Base-by-base conservation (phyloP, 2,113 vertebrate species). In the Epinephelus lanceolatus region DNA sequence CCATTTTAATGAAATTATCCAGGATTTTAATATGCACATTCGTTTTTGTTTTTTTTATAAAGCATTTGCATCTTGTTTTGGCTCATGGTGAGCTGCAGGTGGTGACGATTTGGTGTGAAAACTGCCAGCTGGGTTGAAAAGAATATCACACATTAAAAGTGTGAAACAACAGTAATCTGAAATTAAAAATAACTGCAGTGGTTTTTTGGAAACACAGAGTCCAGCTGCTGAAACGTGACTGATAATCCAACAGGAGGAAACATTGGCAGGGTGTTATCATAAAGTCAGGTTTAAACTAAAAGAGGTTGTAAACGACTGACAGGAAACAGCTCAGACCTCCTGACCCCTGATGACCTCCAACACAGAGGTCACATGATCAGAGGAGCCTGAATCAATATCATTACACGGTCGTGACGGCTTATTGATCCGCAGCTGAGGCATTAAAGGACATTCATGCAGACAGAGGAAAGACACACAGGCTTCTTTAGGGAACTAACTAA, bases 1-100 rank as follows among this genome's bases (percentile, higher is more conserved):
- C 21, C 74, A 66, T 78, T 82, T 67, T 61, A 71, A 81, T 71
- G 62, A 78, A 65, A 88, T 70, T 30, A 83, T 60, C 42, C 51
- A 12, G 13, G 21, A n/a, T 71, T 71, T 65, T 6, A 27, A 33
- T 33, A 33, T 63, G 18, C 6, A 12, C 47, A 49, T 14, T 37
- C 8, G 0, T 5, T 23, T 30, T 57, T 47, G 17, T 27, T 27
- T 27, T 49, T 30, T 30, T 30, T 30, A 30, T 30, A 30, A 15
- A 19, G 25, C 13, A 84, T 72, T 77, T 79, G 70, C 33, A 49
- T 75, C 17, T 74, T 42, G 42, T 61, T 47, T 33, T 61, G 75
- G 68, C 61, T 21, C 14, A 33, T 52, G 52, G 11, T 62, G 73
- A 71, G n/a, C 72, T 53, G 49, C 74, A 81, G 78, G 68, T 72